Evolutionary conservation across 2,797 vertebrate genomes (phyloP), one percentile per base, ranked within the genome.

Genomic region (Brotula barbata): DNA sequence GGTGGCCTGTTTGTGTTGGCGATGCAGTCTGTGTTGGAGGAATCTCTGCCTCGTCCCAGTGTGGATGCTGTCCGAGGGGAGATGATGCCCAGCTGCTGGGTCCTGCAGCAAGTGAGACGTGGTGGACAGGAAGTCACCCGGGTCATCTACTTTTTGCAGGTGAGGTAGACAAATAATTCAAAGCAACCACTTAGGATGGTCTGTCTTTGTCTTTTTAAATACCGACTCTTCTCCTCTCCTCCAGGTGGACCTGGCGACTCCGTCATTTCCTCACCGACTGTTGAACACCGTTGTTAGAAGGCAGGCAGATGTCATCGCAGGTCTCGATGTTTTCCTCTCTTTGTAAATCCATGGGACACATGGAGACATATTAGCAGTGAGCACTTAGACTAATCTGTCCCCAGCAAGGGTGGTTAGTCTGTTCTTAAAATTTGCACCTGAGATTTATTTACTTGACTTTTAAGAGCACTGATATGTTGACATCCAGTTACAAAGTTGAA

Each of bases 71-170:
- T 99, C 50, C 91, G 96, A 42, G 96, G 94, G 19, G 95, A 99
- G 83, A 92, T 99, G 87, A 86, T 98, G 81, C 95, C 97, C 68
- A 99, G 97, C 13, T 95, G 95, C 64, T 99, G 96, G 95, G 71
- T 98, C 75, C 88, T 99, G 58, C 94, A 97, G 77, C 92, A 94
- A 28, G 80, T 92, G 15, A 86, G 58, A n/a, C 58, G 79, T 10
- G 70, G 91, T 0, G 93, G 93, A 67, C 92, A 85, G 74, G 93
- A 96, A 19, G 64, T 92, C 58, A 94, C 95, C 67, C 92, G 90
- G 81, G 92, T 97, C 55, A 71, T 95, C 68, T 96, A 93, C 83
- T 86, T 99, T 86, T 85, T 93, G 56, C 97, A 99, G 93, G 97
- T 99, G 85, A 82, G 74, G 55, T 11, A 16, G 20, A 2, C 21